Base-by-base conservation (phyloP, 1,140 invertebrate genomes). In the Probaryconus sp. region DNA sequence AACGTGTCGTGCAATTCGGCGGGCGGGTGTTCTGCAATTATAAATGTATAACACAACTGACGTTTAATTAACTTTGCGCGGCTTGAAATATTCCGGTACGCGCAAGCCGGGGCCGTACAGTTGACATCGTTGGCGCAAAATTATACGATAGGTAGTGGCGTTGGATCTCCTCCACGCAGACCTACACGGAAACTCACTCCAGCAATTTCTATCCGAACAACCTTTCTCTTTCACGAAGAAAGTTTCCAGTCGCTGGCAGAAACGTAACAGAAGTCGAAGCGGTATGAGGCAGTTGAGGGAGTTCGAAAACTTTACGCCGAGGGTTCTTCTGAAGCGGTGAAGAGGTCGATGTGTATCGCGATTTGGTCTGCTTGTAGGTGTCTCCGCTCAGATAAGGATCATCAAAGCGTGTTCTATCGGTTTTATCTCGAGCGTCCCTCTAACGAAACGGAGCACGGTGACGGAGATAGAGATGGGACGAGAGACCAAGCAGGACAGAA, bases 331-430 rank as follows among this genome's bases (percentile, higher is more conserved):
- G 79, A 76, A 72, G 72, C 21, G 21, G 21, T 21, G 9, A 26
- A 31, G 61, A 77, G 17, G 53, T 42, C 24, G 40, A 35, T 47
- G 38, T 28, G 37, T 40, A 60, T 50, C 45, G 45, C 63, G 48
- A 67, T 68, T 56, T 38, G 18, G 51, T 31, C 63, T 68, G 64
- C 78, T 74, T 58, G 63, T 71, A 75, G 72, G 67, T 72, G 63
- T 20, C 43, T 58, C 73, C 71, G 61, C 61, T 67, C 73, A 68
- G 81, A 83, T 83, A 84, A 79, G 77, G 56, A 84, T 84, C 80
- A 77, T 79, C 81, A 75, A 82, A 80, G 78, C 82, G 77, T 83
- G 83, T 77, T 81, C 76, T 84, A 83, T 84, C 83, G 80, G 77
- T 68, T 77, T 83, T 80, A 84, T 84, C 82, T 83, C 74, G 75